Conservation (phyloP, 2,888 invertebrate species). For the Agonopterix alstromeriana region DNA sequence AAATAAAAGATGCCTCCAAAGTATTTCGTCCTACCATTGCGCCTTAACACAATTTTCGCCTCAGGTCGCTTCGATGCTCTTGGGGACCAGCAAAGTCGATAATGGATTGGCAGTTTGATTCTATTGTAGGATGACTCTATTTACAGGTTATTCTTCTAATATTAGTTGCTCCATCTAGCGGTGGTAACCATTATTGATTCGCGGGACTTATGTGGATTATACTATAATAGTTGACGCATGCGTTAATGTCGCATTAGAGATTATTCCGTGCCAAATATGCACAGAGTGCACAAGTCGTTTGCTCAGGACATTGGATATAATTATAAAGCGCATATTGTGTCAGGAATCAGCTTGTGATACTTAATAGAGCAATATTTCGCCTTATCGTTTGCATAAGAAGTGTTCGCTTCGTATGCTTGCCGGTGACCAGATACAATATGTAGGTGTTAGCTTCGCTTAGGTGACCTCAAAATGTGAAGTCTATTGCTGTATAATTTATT, state of each 20-base stretch:
- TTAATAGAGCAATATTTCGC: conserved; percentile 17
- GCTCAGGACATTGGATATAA: conserved; percentile 26
- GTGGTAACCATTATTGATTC: too few species aligned
- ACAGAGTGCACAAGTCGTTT: conserved; percentile 39
- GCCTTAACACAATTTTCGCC: too few species aligned
- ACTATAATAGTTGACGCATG: conserved; percentile 10
- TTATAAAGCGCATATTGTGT: not conserved
- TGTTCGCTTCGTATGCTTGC: conserved; percentile 12
- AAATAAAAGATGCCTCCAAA: too few species aligned
- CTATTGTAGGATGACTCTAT: too few species aligned
- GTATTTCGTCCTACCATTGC: too few species aligned
- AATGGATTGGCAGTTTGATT: too few species aligned
- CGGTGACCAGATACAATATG: not conserved
- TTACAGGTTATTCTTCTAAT: too few species aligned
- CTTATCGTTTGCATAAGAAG: conserved; percentile 18
- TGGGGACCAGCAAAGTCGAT: too few species aligned
- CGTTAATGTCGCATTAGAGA: conserved; percentile 11
- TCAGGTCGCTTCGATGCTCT: too few species aligned
- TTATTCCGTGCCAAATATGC: conserved; percentile 52
- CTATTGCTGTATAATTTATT: conserved; percentile 25
- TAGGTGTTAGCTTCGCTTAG: conserved; percentile 25
- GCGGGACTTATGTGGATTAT: too few species aligned
- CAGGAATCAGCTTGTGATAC: not conserved
- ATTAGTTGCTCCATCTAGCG: too few species aligned
- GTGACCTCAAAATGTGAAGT: conserved; percentile 20